These are phyloP conservation scores for Prolemur simus DNA, from an alignment of 2,113 vertebrate species.

Conservation along the genomic window DNA sequence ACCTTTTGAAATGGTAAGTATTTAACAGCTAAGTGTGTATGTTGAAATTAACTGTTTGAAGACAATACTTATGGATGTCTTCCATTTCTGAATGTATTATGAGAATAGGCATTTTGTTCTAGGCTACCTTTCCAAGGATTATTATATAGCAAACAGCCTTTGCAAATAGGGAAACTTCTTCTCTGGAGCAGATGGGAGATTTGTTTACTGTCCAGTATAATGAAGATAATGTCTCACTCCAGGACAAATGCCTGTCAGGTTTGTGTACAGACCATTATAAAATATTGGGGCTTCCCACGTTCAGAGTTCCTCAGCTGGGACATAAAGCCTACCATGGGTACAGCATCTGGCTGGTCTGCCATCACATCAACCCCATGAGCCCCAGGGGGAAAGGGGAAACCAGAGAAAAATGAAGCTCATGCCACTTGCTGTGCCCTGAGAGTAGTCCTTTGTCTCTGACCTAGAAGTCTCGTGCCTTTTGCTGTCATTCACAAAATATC, in stretches of 20 bases:
- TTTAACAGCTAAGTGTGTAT: background rate
- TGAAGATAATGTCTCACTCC: background rate
- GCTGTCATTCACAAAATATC: background rate
- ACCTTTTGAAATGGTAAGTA: background rate
- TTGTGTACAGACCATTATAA: background rate
- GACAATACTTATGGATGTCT: background rate
- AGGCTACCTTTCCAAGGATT: background rate
- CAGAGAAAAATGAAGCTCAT: background rate
- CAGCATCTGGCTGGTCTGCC: background rate
- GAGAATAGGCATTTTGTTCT: background rate
- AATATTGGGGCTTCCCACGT: background rate
- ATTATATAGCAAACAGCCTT: background rate
- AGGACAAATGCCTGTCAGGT: background rate
- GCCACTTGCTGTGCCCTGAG: background rate
- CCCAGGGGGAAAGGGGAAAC: background rate
- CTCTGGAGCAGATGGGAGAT: background rate
- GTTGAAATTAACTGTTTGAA: background rate
- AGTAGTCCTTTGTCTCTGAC: background rate
- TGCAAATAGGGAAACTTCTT: background rate
- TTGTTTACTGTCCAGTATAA: background rate
- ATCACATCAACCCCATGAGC: background rate
- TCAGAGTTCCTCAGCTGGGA: background rate
- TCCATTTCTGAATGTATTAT: background rate
- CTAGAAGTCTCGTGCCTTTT: background rate
- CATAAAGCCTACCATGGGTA: background rate